A percentile compares a stretch with the other conserved stretches of the same genome.
Evolutionary conservation across 1,140 invertebrate species (phyloP).

Genomic region (Triops longicaudatus): DNA sequence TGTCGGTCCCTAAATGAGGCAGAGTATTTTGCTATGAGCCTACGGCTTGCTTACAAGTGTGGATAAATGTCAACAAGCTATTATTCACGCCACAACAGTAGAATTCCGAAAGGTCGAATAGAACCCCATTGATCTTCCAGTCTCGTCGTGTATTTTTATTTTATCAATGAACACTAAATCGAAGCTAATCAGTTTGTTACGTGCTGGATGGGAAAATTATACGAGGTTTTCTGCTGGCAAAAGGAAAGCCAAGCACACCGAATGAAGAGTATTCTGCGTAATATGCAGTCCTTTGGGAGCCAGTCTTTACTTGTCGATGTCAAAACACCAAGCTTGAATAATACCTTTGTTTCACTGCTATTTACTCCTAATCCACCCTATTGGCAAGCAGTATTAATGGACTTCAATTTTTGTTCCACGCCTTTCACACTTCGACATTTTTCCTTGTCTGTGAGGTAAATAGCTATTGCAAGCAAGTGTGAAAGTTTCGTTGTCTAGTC

Average conservation of each 20-base stretch:
- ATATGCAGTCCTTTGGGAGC: neutral
- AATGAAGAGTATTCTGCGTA: neutral
- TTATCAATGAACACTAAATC: neutral
- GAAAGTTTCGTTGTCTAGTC: too few species aligned
- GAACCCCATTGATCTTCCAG: neutral
- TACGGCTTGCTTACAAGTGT: neutral
- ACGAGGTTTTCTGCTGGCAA: neutral
- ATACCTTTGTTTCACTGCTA: neutral
- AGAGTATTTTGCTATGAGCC: neutral
- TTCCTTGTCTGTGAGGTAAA: too few species aligned
- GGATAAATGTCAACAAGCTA: neutral
- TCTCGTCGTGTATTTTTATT: neutral
- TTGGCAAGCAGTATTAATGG: neutral
- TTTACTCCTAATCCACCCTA: neutral
- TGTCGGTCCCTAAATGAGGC: too few species aligned
- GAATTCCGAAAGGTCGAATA: neutral
- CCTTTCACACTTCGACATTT: too few species aligned
- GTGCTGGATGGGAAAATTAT: neutral
- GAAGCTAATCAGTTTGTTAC: constrained; percentile 5
- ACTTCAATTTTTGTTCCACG: too few species aligned
- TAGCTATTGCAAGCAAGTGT: too few species aligned
- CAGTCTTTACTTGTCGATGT: neutral
- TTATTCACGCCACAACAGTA: neutral
- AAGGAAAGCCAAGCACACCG: neutral
- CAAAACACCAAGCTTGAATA: neutral